Conservation (phyloP, 2,888 invertebrate species). For the Reticulitermes lucifugus region DNA sequence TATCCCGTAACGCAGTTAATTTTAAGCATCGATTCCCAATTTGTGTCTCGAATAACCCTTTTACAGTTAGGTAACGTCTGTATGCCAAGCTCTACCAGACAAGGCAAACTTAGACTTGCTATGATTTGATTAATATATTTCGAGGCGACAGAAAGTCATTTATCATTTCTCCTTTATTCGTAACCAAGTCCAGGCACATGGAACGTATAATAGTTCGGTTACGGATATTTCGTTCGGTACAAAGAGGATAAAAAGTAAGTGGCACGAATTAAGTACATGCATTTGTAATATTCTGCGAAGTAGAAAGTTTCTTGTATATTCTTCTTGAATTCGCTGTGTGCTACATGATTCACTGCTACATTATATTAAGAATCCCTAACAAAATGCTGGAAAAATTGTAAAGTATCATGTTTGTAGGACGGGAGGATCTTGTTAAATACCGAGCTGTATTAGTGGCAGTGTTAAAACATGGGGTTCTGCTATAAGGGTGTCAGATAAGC, state of each 20-base stretch:
- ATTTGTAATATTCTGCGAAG: background rate
- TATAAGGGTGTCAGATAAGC: too few species aligned
- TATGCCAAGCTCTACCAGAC: background rate
- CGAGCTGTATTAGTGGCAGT: too few species aligned
- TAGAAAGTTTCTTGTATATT: background rate
- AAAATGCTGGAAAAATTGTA: background rate
- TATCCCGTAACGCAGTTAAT: background rate
- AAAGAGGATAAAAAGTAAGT: background rate
- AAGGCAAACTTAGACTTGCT: slow-evolving; percentile 3
- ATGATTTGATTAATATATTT: slow-evolving; percentile 14
- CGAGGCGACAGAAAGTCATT: background rate
- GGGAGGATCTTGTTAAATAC: too few species aligned
- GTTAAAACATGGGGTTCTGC: too few species aligned
- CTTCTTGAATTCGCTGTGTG: background rate
- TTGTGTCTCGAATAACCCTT: background rate
- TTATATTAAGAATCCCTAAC: background rate
- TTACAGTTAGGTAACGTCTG: background rate
- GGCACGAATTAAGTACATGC: background rate
- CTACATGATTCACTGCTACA: background rate
- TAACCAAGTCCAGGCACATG: background rate
- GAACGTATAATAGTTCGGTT: background rate
- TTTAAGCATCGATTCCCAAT: slow-evolving; percentile 4
- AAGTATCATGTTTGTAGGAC: too few species aligned
- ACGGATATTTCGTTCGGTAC: background rate
- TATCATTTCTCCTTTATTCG: slow-evolving; percentile 10